These are phyloP conservation scores for Epinephelus malabaricus DNA, from an alignment of 2,797 vertebrate genomes.

Conservation along the genomic window DNA sequence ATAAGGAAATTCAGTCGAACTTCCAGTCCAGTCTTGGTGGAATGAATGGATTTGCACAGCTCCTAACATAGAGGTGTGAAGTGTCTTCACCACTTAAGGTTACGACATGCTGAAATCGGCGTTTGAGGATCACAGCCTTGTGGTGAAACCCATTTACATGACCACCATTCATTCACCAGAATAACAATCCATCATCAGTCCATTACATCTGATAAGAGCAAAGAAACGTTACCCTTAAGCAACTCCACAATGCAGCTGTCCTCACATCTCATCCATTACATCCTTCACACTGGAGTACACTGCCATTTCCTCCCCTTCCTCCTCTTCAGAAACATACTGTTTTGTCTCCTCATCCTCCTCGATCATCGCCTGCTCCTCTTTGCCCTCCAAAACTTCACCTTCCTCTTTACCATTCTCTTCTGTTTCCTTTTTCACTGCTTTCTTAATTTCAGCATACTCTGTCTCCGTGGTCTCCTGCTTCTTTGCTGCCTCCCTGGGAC, in stretches of 20 bases:
- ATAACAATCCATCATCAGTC: background rate
- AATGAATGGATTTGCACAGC: background rate
- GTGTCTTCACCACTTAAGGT: background rate
- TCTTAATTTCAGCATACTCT: slow-evolving; percentile 55
- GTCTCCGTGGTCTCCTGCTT: slow-evolving; percentile 21
- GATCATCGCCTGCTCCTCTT: slow-evolving; percentile 1
- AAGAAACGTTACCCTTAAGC: background rate
- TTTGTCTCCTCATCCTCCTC: slow-evolving; percentile 15
- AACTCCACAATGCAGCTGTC: background rate
- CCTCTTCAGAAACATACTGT: background rate
- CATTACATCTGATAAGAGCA: background rate
- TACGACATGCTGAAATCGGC: background rate
- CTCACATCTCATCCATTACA: slow-evolving; percentile 23
- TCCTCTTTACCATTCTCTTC: background rate
- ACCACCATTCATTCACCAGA: fast-evolving
- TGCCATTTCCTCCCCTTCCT: slow-evolving; percentile 2
- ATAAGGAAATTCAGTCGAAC: background rate
- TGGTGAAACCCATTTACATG: background rate
- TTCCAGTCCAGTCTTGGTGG: background rate
- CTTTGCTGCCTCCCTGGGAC: background rate
- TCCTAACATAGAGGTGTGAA: background rate
- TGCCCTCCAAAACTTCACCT: background rate
- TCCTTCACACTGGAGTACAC: slow-evolving; percentile 56
- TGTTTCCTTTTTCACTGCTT: background rate
- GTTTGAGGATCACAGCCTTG: background rate